These are phyloP conservation scores for Pterostichus niger DNA, from an alignment of 2,888 invertebrate species.

Conservation along the genomic window DNA sequence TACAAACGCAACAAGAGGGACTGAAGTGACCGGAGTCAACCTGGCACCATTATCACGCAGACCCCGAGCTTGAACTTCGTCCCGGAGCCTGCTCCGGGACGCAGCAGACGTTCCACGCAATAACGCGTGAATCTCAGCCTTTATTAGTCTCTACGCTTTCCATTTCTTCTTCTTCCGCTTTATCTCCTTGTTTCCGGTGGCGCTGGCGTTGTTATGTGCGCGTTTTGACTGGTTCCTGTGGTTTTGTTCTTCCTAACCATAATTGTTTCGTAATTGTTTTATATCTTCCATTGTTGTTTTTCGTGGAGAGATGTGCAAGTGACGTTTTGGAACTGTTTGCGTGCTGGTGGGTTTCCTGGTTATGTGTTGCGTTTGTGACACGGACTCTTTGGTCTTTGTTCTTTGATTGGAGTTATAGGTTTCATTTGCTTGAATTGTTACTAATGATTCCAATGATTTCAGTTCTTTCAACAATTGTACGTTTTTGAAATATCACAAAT, in stretches of 20 bases:
- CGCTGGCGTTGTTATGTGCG: conserved; percentile 17
- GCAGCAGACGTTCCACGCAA: conserved; percentile 41
- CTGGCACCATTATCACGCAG: conserved; percentile 34
- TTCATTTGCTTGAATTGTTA: conserved; percentile 4
- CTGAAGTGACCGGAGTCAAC: conserved; percentile 3
- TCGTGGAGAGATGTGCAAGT: conserved; percentile 26
- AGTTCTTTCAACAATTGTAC: no score
- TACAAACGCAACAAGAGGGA: conserved; percentile 23
- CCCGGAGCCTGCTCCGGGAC: not conserved
- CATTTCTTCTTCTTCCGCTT: conserved; percentile 42
- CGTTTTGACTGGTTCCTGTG: conserved; percentile 39
- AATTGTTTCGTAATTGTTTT: conserved; percentile 62
- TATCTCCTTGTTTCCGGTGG: conserved; percentile 3
- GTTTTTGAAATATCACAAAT: no score
- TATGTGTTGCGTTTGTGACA: conserved; percentile 18
- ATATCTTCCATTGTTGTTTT: conserved; percentile 60
- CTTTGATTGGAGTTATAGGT: conserved; percentile 35
- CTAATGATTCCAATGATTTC: conserved; percentile 7
- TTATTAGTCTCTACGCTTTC: conserved; percentile 49
- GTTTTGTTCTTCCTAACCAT: conserved; percentile 57
- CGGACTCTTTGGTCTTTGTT: conserved; percentile 14
- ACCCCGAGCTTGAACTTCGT: conserved; percentile 1
- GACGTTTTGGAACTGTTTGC: conserved; percentile 29
- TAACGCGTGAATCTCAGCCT: conserved; percentile 59
- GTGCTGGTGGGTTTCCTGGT: no score